phyloP scores from a whole-genome alignment of 2,888 invertebrate species.

The Eristalinus aeneus region DNA sequence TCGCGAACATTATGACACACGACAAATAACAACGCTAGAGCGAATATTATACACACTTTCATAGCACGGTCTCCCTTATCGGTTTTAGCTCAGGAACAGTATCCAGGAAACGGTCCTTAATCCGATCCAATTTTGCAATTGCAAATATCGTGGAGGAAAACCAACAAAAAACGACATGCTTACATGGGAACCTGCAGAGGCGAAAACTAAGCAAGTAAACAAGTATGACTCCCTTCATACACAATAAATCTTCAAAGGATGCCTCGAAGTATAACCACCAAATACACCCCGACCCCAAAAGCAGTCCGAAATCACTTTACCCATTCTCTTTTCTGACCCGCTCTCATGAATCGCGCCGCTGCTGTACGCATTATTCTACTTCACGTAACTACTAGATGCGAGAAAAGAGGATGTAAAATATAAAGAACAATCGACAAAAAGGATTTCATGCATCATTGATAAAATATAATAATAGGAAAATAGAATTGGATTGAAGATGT shows the following conservation, averaged over 20 bases:
- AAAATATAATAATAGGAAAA: slow-evolving; percentile 67
- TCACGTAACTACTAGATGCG: slow-evolving; percentile 33
- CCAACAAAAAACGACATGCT: slow-evolving; percentile 21
- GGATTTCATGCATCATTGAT: slow-evolving; percentile 70
- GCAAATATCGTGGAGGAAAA: slow-evolving; percentile 25
- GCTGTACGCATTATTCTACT: slow-evolving; percentile 35
- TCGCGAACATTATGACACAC: slow-evolving; percentile 50
- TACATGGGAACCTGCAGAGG: slow-evolving; percentile 49
- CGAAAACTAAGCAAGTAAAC: slow-evolving; percentile 46
- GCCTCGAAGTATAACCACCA: slow-evolving; percentile 51
- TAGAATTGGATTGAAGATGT: slow-evolving; percentile 45
- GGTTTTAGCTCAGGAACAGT: slow-evolving; percentile 37
- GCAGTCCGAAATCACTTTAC: slow-evolving; percentile 13
- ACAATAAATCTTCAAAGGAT: slow-evolving; percentile 61
- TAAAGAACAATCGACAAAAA: slow-evolving; percentile 51
- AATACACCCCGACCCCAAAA: not conserved
- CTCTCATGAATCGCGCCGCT: slow-evolving; percentile 13
- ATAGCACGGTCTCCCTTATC: slow-evolving; percentile 32
- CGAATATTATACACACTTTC: slow-evolving; percentile 5
- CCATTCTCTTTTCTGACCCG: not conserved
- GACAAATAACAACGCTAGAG: slow-evolving; percentile 29
- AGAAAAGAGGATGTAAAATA: not conserved
- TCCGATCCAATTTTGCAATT: slow-evolving; percentile 65
- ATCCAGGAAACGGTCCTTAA: slow-evolving; percentile 37
- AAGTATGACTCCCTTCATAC: slow-evolving; percentile 43